Percentiles rank a stretch among this genome's conserved stretches.
Evolutionary conservation across 1,140 invertebrate species (phyloP).

Genomic region (Antheraea mylitta): DNA sequence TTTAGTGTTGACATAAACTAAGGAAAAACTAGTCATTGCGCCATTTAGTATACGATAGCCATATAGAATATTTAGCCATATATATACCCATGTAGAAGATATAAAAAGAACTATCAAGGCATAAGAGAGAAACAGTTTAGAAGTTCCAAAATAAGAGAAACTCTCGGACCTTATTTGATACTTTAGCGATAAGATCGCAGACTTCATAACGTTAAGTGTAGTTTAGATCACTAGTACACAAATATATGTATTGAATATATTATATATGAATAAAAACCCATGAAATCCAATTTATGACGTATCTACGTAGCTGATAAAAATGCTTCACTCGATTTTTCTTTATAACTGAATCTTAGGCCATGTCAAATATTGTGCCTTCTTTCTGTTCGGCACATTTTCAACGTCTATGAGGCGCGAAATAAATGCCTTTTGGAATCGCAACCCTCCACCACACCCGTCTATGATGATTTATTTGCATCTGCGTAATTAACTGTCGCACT

Average conservation of each 20-base stretch:
- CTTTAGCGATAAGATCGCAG: not conserved
- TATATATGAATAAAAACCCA: no score
- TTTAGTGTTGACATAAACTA: not conserved
- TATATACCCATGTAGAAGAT: no score
- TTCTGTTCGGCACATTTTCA: constrained; percentile 59
- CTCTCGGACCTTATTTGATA: no score
- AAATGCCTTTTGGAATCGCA: constrained; percentile 72
- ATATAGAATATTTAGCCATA: no score
- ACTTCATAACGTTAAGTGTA: no score
- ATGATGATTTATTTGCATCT: constrained; percentile 77
- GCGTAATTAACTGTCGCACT: constrained; percentile 77
- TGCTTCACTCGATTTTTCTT: constrained; percentile 57
- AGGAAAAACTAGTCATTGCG: not conserved
- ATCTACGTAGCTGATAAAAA: constrained; percentile 49
- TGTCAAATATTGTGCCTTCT: constrained; percentile 48
- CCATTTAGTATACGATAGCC: no score
- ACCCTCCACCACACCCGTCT: constrained; percentile 63
- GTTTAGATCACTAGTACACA: constrained; percentile 40
- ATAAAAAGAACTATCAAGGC: no score
- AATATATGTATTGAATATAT: no score
- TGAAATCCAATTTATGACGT: no score
- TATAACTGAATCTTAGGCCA: constrained; percentile 47
- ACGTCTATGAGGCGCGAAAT: constrained; percentile 71
- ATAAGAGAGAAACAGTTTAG: no score
- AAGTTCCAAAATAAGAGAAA: no score